A percentile compares a stretch with the other conserved stretches of the same genome.
Conservation (phyloP, 2,888 invertebrate species). For the Hedya salicella region DNA sequence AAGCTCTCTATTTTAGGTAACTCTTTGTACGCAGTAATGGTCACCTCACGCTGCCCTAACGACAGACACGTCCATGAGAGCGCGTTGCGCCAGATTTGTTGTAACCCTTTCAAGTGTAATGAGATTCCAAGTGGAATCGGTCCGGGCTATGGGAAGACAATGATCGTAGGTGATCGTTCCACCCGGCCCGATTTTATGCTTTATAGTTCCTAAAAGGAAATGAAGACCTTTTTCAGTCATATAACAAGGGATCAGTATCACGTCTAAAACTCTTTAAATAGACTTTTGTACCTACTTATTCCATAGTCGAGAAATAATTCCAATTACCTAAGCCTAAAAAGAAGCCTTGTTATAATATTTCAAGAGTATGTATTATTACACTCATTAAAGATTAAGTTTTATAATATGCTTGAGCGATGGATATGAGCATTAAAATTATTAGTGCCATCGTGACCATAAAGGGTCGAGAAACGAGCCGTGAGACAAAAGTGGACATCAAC, state of each 20-base stretch:
- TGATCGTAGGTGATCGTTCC: conserved; percentile 60
- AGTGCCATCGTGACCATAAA: conserved; percentile 55
- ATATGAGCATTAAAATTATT: conserved; percentile 55
- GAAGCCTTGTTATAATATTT: conserved; percentile 18
- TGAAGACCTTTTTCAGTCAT: background rate
- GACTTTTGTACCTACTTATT: background rate
- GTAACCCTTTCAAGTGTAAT: conserved; percentile 81
- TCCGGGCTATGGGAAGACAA: conserved; percentile 79
- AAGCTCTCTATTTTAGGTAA: conserved; percentile 85
- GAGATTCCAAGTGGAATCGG: conserved; percentile 83
- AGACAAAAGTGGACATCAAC: conserved; percentile 62
- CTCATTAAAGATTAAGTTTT: conserved; percentile 45
- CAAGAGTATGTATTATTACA: conserved; percentile 42
- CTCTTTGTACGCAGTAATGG: conserved; percentile 84
- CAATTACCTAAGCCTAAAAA: conserved; percentile 1
- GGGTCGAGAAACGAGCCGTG: conserved; percentile 51
- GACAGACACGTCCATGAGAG: conserved; percentile 85
- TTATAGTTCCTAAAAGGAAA: background rate
- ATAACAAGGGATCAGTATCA: background rate
- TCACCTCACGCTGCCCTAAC: conserved; percentile 85
- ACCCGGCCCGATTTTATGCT: conserved; percentile 64
- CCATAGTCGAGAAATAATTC: background rate
- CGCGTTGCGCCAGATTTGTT: conserved; percentile 81
- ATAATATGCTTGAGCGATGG: conserved; percentile 49
- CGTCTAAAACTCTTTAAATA: background rate